Conservation (phyloP, 2,888 invertebrate genomes). For the Drosophila emarginata region DNA sequence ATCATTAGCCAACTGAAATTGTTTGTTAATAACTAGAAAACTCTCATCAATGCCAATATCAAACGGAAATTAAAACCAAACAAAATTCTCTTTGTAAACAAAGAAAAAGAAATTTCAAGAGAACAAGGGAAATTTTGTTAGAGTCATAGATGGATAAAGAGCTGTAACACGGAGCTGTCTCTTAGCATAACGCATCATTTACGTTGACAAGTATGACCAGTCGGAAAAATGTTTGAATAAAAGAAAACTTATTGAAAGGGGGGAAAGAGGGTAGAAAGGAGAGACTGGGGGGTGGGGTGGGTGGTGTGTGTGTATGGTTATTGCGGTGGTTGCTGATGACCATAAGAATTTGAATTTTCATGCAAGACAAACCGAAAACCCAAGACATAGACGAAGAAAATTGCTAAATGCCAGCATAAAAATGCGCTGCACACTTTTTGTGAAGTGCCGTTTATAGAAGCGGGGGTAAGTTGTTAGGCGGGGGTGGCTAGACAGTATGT, state of each 20-base stretch:
- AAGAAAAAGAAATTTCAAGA: conserved; percentile 32
- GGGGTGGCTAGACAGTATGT: conserved; percentile 6
- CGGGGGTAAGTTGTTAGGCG: background rate
- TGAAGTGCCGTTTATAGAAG: background rate
- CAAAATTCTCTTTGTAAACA: conserved; percentile 4
- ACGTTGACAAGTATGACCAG: conserved; percentile 55
- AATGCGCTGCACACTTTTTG: conserved; percentile 47
- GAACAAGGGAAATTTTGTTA: background rate
- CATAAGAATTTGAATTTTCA: conserved; percentile 40
- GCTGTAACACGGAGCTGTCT: conserved; percentile 36
- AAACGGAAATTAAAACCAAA: conserved; percentile 54
- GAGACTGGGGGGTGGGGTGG: background rate
- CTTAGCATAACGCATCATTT: conserved; percentile 69
- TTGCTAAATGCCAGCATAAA: conserved; percentile 60
- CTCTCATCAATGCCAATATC: background rate
- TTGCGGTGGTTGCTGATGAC: conserved; percentile 6
- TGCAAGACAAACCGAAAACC: conserved; percentile 17
- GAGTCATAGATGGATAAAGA: conserved; percentile 21
- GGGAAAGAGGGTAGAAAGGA: background rate
- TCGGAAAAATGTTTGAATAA: conserved; percentile 44
- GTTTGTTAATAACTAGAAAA: background rate
- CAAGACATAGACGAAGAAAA: conserved; percentile 41
- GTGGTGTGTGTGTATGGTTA: background rate
- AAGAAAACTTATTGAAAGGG: conserved; percentile 26
- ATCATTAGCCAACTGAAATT: background rate